These are phyloP conservation scores for Alethe castanea DNA, from an alignment of 2,113 vertebrate species.

Conservation along the genomic window DNA sequence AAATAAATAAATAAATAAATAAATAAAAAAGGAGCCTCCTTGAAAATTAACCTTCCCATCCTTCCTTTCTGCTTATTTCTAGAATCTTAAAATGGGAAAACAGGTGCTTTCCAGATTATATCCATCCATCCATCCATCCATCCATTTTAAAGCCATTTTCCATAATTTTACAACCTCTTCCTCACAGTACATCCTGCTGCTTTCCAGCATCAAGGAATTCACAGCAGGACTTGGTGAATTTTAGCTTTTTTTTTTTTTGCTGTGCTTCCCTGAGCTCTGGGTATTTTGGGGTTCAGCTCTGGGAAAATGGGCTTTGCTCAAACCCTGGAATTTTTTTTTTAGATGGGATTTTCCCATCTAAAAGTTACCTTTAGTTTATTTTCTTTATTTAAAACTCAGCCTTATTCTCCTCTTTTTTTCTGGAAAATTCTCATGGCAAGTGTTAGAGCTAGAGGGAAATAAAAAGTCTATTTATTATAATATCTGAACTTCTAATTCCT, in stretches of 20 bases:
- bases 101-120: too few species aligned
- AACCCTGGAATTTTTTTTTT: too few species aligned
- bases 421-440: neutral
- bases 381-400: neutral
- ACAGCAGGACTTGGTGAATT: neutral
- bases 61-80: neutral
- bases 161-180: accelerated
- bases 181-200: too few species aligned
- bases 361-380: neutral
- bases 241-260: neutral
- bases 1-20: too few species aligned
- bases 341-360: too few species aligned
- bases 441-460: neutral
- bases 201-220: neutral
- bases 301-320: too few species aligned
- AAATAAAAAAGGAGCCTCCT: neutral
- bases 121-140: neutral
- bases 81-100: neutral
- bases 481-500: neutral
- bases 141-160: neutral
- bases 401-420: neutral
- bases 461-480: neutral
- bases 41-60: neutral
- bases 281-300: too few species aligned
- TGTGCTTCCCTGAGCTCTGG: too few species aligned